Base-by-base conservation (phyloP, 92 coral and sea anemone genomes). In the Isaurus tuberculatus region DNA sequence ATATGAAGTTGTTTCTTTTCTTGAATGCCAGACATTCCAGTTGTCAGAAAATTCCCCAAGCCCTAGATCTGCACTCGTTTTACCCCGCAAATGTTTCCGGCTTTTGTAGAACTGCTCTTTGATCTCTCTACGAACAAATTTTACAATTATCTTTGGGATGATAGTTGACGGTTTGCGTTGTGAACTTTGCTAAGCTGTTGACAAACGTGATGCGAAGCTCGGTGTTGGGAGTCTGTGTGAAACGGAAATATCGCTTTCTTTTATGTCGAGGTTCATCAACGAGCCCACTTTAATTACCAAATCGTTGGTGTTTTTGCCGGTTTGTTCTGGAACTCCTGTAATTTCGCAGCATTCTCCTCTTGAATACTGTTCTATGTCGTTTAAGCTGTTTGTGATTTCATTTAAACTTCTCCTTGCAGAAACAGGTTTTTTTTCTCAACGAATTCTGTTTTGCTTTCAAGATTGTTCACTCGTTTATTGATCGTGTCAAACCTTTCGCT, bases 101-200 rank as follows among this genome's bases (percentile, higher is more conserved):
- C 58, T 37, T 22, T 32, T 46, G 22, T 72, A 72, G 36, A 71
- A 83, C 37, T 31, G 17, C 23, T 83, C 86, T 33, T 83, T n/a
- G n/a, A n/a, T n/a, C n/a, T n/a, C n/a, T n/a, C n/a, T n/a, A n/a
- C n/a, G n/a, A n/a, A n/a, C n/a, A n/a, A n/a, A n/a, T n/a, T n/a
- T n/a, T 83, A 83, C 87, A 55, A 72, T 83, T 20, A 83, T 22
- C 57, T 83, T 83, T 37, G 80, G 80, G 30, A 83, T n/a, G 60
- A 14, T 53, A 2, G 34, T 73, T 43, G 20, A 43, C 23, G 26
- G 5, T 17, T 51, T 17, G 60, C 23, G 23, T 51, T 16, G 60
- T 51, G 60, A 51, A 16, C 22, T 0, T 51, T 17, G 60, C 60
- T 3, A 51, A 51, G 26, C 20, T 51, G 22, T 51, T 51, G 26